Conservation (phyloP, 2,113 vertebrate genomes). For the Nematolebias whitei region DNA sequence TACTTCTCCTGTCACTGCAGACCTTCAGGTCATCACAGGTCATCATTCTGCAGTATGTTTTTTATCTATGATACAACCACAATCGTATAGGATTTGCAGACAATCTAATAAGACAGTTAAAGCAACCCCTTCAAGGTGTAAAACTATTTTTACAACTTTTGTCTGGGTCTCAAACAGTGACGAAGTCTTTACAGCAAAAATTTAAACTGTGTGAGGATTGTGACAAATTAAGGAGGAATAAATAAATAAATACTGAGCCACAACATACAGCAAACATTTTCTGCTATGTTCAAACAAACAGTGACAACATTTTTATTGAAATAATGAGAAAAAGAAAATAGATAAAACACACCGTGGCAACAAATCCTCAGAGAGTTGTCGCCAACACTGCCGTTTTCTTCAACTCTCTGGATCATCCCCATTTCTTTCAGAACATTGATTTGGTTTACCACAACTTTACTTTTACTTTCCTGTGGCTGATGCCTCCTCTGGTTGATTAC, state of each 20-base stretch:
- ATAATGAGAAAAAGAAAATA: neutral
- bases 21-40: conserved; percentile 11
- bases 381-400: neutral
- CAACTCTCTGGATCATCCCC: neutral
- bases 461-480: neutral
- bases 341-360: conserved; percentile 3
- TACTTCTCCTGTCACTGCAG: conserved; percentile 5
- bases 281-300: neutral
- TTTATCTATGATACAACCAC: conserved; percentile 32
- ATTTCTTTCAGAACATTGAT: neutral
- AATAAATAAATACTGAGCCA: neutral
- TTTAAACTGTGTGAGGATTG: conserved; percentile 8
- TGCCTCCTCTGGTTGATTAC: neutral
- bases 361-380: conserved; percentile 17
- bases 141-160: conserved; percentile 24
- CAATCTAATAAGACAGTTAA: neutral
- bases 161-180: conserved; percentile 14
- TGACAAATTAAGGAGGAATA: conserved; percentile 5
- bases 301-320: neutral
- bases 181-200: conserved; percentile 17
- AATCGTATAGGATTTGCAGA: conserved; percentile 39
- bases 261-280: neutral
- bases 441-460: conserved; percentile 4
- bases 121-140: neutral
- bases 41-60: conserved; percentile 40